Percentiles rank a stretch among this genome's conserved stretches.
phyloP scores from a whole-genome alignment of 1,140 invertebrate species.

The Cataglyphis hispanica region DNA sequence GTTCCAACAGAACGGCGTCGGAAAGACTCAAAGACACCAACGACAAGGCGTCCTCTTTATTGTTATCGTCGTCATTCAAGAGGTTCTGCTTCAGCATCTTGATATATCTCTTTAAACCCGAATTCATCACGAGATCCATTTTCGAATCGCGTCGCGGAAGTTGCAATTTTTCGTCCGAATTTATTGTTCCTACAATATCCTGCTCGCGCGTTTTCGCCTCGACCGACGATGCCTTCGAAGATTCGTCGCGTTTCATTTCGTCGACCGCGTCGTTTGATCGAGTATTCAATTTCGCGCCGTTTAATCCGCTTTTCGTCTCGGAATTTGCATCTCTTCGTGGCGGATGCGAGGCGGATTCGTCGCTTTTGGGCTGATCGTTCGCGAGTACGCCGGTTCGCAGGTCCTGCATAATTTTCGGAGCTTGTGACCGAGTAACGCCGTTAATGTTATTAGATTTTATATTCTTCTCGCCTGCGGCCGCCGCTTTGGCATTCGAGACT shows the following conservation, averaged over 20 bases:
- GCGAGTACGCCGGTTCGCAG: background rate
- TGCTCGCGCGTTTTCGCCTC: background rate
- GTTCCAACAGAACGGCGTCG: slow-evolving; percentile 72
- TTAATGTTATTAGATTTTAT: background rate
- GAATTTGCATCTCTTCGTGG: slow-evolving; percentile 24
- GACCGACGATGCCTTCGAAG: background rate
- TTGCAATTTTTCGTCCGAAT: slow-evolving; percentile 14
- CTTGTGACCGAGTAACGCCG: background rate
- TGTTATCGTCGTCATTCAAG: slow-evolving; percentile 44
- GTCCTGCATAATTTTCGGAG: background rate
- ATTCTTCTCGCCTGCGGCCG: too few species aligned
- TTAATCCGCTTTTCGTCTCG: slow-evolving; percentile 46
- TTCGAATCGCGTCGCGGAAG: slow-evolving; percentile 70
- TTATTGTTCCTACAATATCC: background rate
- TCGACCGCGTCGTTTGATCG: slow-evolving; percentile 37
- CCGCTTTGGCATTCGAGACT: background rate
- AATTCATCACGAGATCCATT: slow-evolving; percentile 69
- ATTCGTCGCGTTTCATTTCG: slow-evolving; percentile 20
- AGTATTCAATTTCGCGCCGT: slow-evolving; percentile 47
- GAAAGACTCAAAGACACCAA: slow-evolving; percentile 72
- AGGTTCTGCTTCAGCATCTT: slow-evolving; percentile 70
- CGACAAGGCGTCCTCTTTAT: slow-evolving; percentile 37
- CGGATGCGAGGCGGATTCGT: background rate
- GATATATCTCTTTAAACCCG: slow-evolving; percentile 72
- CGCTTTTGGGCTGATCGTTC: background rate